Conservation (phyloP, 2,888 invertebrate species). For the Scaptodrosophila latifasciaeformis region DNA sequence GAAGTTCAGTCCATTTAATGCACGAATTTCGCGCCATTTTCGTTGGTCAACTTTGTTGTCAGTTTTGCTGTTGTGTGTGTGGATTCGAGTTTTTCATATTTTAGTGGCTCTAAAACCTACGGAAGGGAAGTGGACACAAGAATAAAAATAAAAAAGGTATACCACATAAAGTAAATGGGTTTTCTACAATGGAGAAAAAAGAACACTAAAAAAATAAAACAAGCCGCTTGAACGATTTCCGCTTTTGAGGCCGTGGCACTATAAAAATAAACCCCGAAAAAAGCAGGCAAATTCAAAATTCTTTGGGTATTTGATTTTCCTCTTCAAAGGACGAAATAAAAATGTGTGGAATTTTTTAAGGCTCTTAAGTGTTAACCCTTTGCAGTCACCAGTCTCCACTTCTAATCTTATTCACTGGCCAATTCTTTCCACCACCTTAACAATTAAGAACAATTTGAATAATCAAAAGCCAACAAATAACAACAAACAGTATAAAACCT, state of each 20-base stretch:
- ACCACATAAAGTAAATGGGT: slow-evolving; percentile 44
- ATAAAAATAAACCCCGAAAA: too few species aligned
- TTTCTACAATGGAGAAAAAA: too few species aligned
- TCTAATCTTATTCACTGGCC: too few species aligned
- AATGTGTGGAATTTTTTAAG: too few species aligned
- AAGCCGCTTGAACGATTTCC: slow-evolving; percentile 46
- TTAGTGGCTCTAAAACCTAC: slow-evolving; percentile 17
- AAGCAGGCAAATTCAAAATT: background rate
- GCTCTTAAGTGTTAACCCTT: too few species aligned
- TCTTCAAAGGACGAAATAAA: too few species aligned
- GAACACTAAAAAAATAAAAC: slow-evolving; percentile 19
- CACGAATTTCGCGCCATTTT: slow-evolving; percentile 67
- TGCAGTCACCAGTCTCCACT: too few species aligned
- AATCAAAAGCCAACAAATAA: slow-evolving; percentile 63
- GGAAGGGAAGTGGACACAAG: slow-evolving; percentile 17
- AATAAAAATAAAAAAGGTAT: slow-evolving; percentile 35
- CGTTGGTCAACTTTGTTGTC: slow-evolving; percentile 46
- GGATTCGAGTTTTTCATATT: background rate
- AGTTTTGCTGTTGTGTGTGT: slow-evolving; percentile 1
- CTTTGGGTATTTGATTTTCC: too few species aligned
- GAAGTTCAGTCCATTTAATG: slow-evolving; percentile 71
- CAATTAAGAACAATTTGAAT: slow-evolving; percentile 62
- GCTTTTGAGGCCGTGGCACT: slow-evolving; percentile 36
- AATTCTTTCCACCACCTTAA: slow-evolving; percentile 48
- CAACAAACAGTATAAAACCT: slow-evolving; percentile 27